Conservation (phyloP, 2,113 vertebrate genomes). For the Emberiza fucata region DNA sequence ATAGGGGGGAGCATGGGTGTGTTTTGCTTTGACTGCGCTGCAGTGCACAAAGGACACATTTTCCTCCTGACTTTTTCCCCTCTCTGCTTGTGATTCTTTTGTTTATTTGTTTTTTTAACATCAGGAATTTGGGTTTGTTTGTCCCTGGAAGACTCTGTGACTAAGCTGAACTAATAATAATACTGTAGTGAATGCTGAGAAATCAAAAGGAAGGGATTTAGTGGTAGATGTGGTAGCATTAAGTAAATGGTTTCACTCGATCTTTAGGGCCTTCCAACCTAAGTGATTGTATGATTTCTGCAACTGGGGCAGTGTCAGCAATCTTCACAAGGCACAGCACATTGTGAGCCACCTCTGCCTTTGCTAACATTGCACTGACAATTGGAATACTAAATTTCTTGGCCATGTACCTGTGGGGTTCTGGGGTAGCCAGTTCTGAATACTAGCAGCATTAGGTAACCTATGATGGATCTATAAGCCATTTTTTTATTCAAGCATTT, state of each 20-base stretch:
- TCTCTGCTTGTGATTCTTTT: neutral
- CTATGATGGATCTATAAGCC: neutral
- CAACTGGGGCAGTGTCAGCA: neutral
- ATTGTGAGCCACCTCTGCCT: neutral
- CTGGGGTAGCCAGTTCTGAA: neutral
- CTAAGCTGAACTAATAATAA: conserved; percentile 6
- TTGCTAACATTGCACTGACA: accelerated
- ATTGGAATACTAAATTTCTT: neutral
- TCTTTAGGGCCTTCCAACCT: neutral
- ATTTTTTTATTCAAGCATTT: neutral
- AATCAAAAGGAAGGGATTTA: neutral
- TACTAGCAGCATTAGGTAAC: accelerated
- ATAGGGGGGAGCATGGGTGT: neutral
- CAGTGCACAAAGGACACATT: neutral
- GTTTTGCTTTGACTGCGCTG: conserved; percentile 5
- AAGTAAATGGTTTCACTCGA: neutral
- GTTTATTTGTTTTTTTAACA: neutral
- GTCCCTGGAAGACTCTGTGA: neutral
- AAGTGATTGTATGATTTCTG: neutral
- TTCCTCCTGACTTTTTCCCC: neutral
- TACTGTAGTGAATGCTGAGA: neutral
- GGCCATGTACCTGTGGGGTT: neutral
- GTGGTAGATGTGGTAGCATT: neutral
- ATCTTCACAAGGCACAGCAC: neutral
- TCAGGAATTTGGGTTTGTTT: neutral